Percentiles rank a stretch among this genome's conserved stretches.
These are phyloP conservation scores for Bruchidius siliquastri DNA, from an alignment of 2,888 invertebrate genomes.

Conservation along the genomic window DNA sequence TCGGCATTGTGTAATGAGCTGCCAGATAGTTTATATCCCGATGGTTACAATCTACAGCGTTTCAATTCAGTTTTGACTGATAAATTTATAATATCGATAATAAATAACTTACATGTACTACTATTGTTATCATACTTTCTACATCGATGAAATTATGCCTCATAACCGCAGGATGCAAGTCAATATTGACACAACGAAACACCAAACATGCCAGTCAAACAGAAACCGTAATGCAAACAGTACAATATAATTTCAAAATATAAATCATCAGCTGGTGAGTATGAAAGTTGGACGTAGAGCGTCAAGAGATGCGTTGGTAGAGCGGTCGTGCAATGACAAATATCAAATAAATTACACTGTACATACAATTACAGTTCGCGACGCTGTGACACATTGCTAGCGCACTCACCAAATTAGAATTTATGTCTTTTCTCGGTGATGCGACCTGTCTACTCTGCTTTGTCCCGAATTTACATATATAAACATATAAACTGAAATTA, in stretches of 20 bases:
- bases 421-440: constrained; percentile 10
- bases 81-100: no score
- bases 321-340: constrained; percentile 19
- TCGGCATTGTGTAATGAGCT: no score
- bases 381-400: constrained; percentile 8
- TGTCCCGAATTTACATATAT: constrained; percentile 6
- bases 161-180: background rate
- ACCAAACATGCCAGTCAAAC: background rate
- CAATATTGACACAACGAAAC: background rate
- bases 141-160: background rate
- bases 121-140: no score
- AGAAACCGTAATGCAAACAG: background rate
- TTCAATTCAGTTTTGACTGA: no score
- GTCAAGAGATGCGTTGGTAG: constrained; percentile 1
- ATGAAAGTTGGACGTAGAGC: background rate
- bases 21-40: no score
- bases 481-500: constrained; percentile 11
- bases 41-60: no score
- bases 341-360: constrained; percentile 21
- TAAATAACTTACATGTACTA: no score
- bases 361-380: constrained; percentile 17
- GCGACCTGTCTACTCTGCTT: constrained; percentile 10
- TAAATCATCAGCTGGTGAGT: background rate
- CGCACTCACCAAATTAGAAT: constrained; percentile 18
- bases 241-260: background rate